Percentiles rank a stretch among this genome's conserved stretches.
Conservation (phyloP, 2,888 invertebrate species). For the Agrotis puta region DNA sequence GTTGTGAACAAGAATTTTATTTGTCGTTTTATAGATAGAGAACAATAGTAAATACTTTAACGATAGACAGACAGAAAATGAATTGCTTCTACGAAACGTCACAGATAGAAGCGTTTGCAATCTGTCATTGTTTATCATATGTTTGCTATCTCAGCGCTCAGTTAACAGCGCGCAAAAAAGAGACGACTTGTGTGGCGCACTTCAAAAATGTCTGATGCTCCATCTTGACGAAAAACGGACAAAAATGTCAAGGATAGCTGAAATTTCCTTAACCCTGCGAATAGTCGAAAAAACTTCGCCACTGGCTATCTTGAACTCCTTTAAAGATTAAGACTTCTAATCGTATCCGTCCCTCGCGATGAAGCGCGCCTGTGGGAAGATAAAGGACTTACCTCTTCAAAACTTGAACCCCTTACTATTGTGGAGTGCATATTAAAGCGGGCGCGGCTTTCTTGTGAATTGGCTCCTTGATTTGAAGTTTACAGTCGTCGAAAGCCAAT, state of each 20-base stretch:
- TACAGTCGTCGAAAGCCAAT: conserved; percentile 79
- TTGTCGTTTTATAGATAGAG: conserved; percentile 21
- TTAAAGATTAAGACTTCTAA: conserved; percentile 86
- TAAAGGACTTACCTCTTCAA: conserved; percentile 87
- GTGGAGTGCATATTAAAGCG: conserved; percentile 89
- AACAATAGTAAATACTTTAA: conserved; percentile 38
- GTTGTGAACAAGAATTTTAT: conserved; percentile 29
- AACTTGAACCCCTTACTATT: conserved; percentile 86
- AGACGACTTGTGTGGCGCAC: conserved; percentile 54
- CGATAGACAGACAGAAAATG: conserved; percentile 49
- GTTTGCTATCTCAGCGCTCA: conserved; percentile 60
- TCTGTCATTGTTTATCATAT: conserved; percentile 73
- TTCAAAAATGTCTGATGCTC: conserved; percentile 41
- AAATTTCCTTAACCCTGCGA: conserved; percentile 47
- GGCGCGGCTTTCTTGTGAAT: conserved; percentile 81
- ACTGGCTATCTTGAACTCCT: conserved; percentile 70
- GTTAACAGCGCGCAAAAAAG: conserved; percentile 56
- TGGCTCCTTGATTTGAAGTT: conserved; percentile 84
- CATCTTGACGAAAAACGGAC: conserved; percentile 44
- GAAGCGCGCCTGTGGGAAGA: conserved; percentile 85
- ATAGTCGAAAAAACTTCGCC: conserved; percentile 64
- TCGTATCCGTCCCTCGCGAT: conserved; percentile 82
- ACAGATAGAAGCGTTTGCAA: conserved; percentile 63
- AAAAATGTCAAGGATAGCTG: conserved; percentile 20
- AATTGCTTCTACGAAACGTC: conserved; percentile 54